phyloP scores from a whole-genome alignment of 2,888 invertebrate species.

The Venusia cambrica region DNA sequence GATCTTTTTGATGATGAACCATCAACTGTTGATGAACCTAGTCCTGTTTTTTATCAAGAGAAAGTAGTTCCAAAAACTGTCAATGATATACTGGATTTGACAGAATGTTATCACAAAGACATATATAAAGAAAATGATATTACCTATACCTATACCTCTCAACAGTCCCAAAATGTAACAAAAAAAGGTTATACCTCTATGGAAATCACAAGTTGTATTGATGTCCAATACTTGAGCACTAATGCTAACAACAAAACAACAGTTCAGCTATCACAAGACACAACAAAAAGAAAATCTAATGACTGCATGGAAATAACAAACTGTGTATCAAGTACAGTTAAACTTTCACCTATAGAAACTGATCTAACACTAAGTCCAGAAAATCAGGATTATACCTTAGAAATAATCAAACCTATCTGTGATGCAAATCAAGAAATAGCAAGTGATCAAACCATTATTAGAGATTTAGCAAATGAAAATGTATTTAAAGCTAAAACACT shows the following conservation, averaged over 20 bases:
- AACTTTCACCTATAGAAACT: slow-evolving; percentile 21
- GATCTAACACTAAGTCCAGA: slow-evolving; percentile 42
- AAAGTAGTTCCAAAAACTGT: slow-evolving; percentile 7
- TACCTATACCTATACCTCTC: slow-evolving; percentile 11
- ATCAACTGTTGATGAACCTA: slow-evolving; percentile 27
- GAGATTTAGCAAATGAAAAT: neutral
- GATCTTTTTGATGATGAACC: slow-evolving; percentile 74
- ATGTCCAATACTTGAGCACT: slow-evolving; percentile 1
- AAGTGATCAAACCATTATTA: slow-evolving; percentile 1
- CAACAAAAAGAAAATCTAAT: slow-evolving; percentile 17
- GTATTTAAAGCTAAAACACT: neutral
- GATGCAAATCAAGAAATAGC: neutral
- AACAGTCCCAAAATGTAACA: slow-evolving; percentile 39
- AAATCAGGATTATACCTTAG: slow-evolving; percentile 16
- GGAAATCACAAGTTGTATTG: slow-evolving; percentile 62
- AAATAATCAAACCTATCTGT: neutral
- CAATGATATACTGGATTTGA: slow-evolving; percentile 45
- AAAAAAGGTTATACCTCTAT: slow-evolving; percentile 55
- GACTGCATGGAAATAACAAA: slow-evolving; percentile 22
- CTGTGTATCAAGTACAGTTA: slow-evolving; percentile 8
- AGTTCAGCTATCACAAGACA: slow-evolving; percentile 27
- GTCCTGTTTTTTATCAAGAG: slow-evolving; percentile 22
- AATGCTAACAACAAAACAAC: slow-evolving; percentile 9
- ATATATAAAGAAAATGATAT: neutral
- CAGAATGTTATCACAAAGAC: slow-evolving; percentile 39